phyloP scores from a whole-genome alignment of 2,797 vertebrate genomes.

The Rhadinocentrus ornatus region DNA sequence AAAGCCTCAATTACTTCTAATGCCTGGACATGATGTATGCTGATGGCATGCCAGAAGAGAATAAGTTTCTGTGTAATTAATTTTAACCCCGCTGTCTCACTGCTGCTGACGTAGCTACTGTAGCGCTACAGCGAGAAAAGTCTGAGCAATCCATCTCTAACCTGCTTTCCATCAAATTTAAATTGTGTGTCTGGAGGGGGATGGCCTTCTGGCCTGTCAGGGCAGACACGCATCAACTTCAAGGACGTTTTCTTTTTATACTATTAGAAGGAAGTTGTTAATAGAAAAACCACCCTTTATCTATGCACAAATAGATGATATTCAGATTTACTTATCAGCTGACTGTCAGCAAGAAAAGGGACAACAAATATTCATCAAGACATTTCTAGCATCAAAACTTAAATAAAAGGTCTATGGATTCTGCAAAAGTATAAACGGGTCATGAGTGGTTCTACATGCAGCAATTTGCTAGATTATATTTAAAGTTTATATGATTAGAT shows the following conservation, averaged over 20 bases:
- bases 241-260: constrained; percentile 54
- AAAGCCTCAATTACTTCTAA: constrained; percentile 9
- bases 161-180: constrained; percentile 71
- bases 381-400: background rate
- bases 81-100: constrained; percentile 53
- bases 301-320: background rate
- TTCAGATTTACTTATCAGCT: background rate
- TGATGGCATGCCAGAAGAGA: constrained; percentile 49
- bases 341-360: background rate
- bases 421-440: background rate
- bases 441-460: background rate
- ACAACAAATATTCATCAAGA: background rate
- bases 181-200: constrained; percentile 35
- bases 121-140: constrained; percentile 40
- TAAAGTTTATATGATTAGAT: too few species aligned
- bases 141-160: constrained; percentile 62
- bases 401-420: background rate
- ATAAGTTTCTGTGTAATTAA: constrained; percentile 65
- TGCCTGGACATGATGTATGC: constrained; percentile 48
- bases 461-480: background rate
- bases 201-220: constrained; percentile 55
- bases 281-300: constrained; percentile 36
- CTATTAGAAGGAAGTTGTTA: constrained; percentile 38
- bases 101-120: constrained; percentile 63
- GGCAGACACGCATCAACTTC: constrained; percentile 55